These are phyloP conservation scores for Ammodytes dubius DNA, from an alignment of 2,113 vertebrate genomes.

Conservation along the genomic window DNA sequence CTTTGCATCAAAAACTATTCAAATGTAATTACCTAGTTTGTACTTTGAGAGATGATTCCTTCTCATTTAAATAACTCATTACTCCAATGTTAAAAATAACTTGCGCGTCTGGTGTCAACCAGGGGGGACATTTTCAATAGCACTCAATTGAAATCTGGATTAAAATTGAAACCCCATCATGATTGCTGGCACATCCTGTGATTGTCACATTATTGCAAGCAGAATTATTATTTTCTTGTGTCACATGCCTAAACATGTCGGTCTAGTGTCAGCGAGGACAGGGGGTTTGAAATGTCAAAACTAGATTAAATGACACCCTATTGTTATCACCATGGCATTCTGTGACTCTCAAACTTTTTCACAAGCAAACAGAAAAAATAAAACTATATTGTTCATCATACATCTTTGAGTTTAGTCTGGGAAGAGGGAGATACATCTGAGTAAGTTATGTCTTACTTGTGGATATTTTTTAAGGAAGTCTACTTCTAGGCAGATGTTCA, in stretches of 20 bases:
- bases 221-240: not conserved
- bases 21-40: not conserved
- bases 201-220: not conserved
- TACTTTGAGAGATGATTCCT: constrained; percentile 1
- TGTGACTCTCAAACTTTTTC: not conserved
- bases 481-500: constrained; percentile 27
- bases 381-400: not conserved
- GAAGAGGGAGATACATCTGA: not conserved
- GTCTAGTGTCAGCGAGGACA: not conserved
- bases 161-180: constrained; percentile 19
- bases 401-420: not conserved
- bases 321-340: constrained; percentile 5
- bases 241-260: not conserved
- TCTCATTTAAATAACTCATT: constrained; percentile 44
- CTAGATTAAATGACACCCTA: constrained; percentile 10
- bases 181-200: constrained; percentile 3
- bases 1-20: not conserved
- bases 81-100: constrained; percentile 23
- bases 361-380: not conserved
- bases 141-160: constrained; percentile 9
- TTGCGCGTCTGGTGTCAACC: not conserved
- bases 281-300: not conserved
- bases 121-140: constrained; percentile 2
- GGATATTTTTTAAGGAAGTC: too few relatives aligned
- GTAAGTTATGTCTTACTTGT: not conserved